Conservation (phyloP, 64 coral and sea anemone species). For the Orbicella faveolata region DNA sequence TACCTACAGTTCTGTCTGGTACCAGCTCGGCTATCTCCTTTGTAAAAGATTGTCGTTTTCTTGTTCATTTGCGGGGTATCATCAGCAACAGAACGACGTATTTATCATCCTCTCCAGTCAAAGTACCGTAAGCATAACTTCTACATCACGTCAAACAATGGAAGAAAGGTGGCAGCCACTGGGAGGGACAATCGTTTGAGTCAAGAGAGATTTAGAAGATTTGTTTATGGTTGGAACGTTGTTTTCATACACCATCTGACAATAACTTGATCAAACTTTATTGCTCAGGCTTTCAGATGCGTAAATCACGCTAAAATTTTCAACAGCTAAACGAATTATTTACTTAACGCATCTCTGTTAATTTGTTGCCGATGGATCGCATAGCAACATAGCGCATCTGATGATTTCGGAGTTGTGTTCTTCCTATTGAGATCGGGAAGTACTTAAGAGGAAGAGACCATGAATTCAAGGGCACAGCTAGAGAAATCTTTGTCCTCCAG, state of each 20-base stretch:
- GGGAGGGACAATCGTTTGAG: not conserved
- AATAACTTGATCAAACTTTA: not conserved
- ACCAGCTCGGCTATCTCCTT: not conserved
- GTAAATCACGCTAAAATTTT: not conserved
- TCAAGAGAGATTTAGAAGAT: not conserved
- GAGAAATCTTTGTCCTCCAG: slow-evolving; percentile 13
- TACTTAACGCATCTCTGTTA: not conserved
- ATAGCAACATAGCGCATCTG: not conserved
- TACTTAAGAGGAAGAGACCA: not conserved
- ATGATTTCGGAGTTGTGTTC: not conserved
- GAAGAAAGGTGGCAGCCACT: too few species aligned
- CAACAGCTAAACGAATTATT: not conserved
- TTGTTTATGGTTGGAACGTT: not conserved
- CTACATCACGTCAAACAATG: not conserved
- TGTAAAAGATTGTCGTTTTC: not conserved
- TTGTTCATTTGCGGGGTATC: not conserved
- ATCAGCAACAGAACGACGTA: not conserved
- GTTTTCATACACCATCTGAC: not conserved
- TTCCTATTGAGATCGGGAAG: not conserved
- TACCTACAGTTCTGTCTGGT: not conserved
- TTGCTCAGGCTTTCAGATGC: not conserved
- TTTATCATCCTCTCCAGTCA: not conserved
- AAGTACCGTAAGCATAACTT: not conserved
- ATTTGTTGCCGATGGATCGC: not conserved
- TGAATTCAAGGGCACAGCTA: slow-evolving; percentile 12